Conservation (phyloP, 2,888 invertebrate species). For the Orthosia gracilis region DNA sequence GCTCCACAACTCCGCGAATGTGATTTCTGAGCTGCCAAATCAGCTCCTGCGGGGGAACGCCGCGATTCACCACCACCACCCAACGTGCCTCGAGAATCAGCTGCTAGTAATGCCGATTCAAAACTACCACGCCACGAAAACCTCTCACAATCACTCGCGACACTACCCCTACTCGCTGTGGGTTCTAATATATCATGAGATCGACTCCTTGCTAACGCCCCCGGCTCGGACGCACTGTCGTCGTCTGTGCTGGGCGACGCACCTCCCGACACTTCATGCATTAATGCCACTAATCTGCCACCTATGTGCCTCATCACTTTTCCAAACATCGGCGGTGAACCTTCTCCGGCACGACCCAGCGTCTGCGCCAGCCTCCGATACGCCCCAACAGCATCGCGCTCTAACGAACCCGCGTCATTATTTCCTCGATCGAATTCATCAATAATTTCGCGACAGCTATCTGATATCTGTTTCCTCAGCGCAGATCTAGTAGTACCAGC, state of each 20-base stretch:
- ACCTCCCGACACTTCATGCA: constrained; percentile 97
- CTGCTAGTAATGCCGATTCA: constrained; percentile 97
- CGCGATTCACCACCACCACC: constrained; percentile 94
- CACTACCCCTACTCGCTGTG: constrained; percentile 91
- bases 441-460: constrained; percentile 97
- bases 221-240: constrained; percentile 93
- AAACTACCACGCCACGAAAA: constrained; percentile 98
- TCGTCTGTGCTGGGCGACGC: constrained; percentile 94
- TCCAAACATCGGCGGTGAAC: constrained; percentile 96
- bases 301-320: constrained; percentile 98
- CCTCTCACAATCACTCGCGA: constrained; percentile 96
- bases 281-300: constrained; percentile 95
- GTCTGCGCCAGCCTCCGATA: constrained; percentile 97
- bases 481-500: constrained; percentile 92
- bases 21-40: constrained; percentile 95
- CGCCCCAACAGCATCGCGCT: constrained; percentile 96
- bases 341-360: constrained; percentile 93
- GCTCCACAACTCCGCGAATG: constrained; percentile 96
- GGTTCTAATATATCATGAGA: constrained; percentile 95
- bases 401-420: constrained; percentile 91
- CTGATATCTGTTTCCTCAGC: constrained; percentile 96
- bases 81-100: constrained; percentile 95
- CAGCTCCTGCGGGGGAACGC: constrained; percentile 95
- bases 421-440: constrained; percentile 96
- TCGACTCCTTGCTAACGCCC: constrained; percentile 94